phyloP scores from a whole-genome alignment of 1,140 invertebrate genomes.

The Carposina sasakii region DNA sequence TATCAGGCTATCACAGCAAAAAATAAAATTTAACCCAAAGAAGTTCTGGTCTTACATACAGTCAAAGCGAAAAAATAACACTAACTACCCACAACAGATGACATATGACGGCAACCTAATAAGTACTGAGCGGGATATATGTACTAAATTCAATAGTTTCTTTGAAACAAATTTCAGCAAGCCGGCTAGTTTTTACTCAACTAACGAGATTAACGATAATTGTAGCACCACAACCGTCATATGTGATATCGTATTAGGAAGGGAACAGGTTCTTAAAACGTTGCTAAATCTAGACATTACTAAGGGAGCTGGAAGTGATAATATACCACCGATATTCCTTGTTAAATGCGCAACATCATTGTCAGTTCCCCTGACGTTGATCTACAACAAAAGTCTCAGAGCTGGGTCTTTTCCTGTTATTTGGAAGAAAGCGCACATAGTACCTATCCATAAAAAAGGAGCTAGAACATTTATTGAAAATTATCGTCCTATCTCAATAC shows the following conservation, averaged over 20 bases:
- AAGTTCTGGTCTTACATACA: neutral
- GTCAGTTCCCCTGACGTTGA: neutral
- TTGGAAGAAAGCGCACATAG: neutral
- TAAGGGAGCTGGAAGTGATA: neutral
- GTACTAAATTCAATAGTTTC: neutral
- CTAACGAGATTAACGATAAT: neutral
- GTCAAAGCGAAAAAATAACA: neutral
- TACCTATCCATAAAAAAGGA: neutral
- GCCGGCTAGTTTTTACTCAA: neutral
- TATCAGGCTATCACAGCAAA: neutral
- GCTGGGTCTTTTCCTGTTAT: neutral
- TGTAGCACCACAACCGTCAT: neutral
- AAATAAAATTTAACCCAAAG: neutral
- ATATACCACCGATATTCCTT: neutral
- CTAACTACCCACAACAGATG: neutral
- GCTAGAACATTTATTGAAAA: neutral
- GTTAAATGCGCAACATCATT: neutral
- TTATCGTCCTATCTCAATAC: slow-evolving; percentile 32
- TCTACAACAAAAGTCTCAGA: neutral
- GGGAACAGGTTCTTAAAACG: neutral
- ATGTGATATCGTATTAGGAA: neutral
- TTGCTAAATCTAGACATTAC: neutral
- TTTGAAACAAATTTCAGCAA: neutral
- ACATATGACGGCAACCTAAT: neutral
- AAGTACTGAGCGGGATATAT: neutral